Evolutionary conservation across 2,113 vertebrate species (phyloP), one percentile per base, ranked within the genome.

Genomic region (Gorilla gorilla): DNA sequence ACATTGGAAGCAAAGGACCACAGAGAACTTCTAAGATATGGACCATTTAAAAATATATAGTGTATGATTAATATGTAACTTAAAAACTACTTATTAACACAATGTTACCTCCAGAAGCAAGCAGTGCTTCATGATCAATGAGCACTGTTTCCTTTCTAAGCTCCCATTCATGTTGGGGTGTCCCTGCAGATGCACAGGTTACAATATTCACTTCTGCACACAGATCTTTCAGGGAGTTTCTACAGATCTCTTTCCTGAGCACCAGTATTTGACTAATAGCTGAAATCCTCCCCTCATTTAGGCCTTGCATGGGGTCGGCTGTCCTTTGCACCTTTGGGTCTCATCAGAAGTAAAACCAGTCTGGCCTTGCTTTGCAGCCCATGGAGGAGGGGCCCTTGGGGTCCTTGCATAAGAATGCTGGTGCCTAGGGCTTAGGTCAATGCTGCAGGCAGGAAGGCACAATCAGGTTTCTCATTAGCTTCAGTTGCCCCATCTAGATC

Each of bases 131-230:
- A 1, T 9, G 25, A 27, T 48, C 64, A 17, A 10, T 6, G 27
- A 43, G n/a, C 35, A 2, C 4, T 2, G 20, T 32, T 43, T 91
- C 27, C 45, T 38, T 18, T 43, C 17, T 18, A 25, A 75, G 38
- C 4, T 30, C 10, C 23, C 68, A 3, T 43, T 35, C 68, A 17
- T 2, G 4, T 11, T 0, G 11, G 23, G 3, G 3, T 52, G 3
- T 50, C 12, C 14, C 12, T 38, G n/a, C 35, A 18, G 32, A 55
- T 14, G 20, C 48, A 5, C 14, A 52, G 66, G 11, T 30, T 20
- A 16, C 16, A 25, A 13, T 0, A 4, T 35, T 12, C 10, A 35
- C 7, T 27, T 35, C 30, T n/a, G 32, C 9, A 50, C 43, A 7
- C 5, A 1, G 55, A 10, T 7, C 48, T 76, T 66, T 13, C 48